Evolutionary conservation across 2,888 invertebrate species (phyloP), one percentile per base, ranked within the genome.

Genomic region (Gymnocheta viridis): DNA sequence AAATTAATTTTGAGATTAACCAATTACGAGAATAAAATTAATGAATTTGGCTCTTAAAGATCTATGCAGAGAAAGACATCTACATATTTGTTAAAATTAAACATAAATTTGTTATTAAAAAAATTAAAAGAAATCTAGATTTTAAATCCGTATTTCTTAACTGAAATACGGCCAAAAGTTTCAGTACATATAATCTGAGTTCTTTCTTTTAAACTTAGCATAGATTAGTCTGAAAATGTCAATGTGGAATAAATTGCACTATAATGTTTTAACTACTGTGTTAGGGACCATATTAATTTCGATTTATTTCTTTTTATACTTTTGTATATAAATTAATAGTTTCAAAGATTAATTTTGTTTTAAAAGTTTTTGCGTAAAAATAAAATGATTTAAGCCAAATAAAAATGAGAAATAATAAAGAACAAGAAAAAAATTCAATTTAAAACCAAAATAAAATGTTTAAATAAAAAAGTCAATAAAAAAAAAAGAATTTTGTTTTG

Each of bases 391-490:
- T 69, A n/a, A 56, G 60, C 58, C 70, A 69, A 58, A 82, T 41
- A 49, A 64, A 56, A 35, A 79, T 51, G 14, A 29, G 4, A 47
- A 22, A 47, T n/a, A 67, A 56, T 29, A 56, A 29, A 32, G 17
- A 38, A 58, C 35, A 76, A 85, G 64, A 78, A 78, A 10, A 72
- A 72, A 54, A 67, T 22, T 27, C 69, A 67, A 58, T 54, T 58
- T 35, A 56, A 76, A 78, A 72, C 38, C 9, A 81, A 69, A 82
- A 80, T 56, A 73, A 49, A 77, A 86, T 86, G 87, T 70, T 67
- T 86, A 86, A 86, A 77, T 76, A 77, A 79, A 86, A 85, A 85
- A 54, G 69, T 85, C 83, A 83, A 81, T 67, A 81, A 89, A 85
- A 87, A n/a, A 86, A 85, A 88, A 89, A 19, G 32, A 86, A 49